These are phyloP conservation scores for Charadrius vociferus DNA, from an alignment of 2,113 vertebrate species.

Conservation along the genomic window DNA sequence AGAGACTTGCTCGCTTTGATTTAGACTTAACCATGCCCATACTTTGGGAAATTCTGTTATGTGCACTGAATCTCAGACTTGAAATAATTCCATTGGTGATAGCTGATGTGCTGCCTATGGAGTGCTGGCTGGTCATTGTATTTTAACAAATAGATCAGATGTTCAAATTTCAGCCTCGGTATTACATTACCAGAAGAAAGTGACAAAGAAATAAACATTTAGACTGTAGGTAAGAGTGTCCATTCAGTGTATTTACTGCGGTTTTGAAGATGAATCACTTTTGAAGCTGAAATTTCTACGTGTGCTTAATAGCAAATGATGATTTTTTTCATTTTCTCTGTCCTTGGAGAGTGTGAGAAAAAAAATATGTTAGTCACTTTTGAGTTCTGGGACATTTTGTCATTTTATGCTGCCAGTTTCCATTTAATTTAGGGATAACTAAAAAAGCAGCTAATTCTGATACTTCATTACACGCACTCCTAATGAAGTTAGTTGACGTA, in stretches of 20 bases:
- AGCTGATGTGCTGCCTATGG: background rate
- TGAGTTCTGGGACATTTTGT: background rate
- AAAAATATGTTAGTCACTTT: background rate
- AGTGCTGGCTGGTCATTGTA: background rate
- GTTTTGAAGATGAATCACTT: background rate
- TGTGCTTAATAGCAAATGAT: background rate
- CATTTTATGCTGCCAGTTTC: background rate
- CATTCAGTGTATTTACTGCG: background rate
- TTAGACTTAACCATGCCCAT: background rate
- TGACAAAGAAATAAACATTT: background rate
- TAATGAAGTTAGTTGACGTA: background rate
- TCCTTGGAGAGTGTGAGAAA: background rate
- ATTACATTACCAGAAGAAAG: background rate
- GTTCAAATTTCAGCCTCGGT: background rate
- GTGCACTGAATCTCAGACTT: background rate
- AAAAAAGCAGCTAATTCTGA: background rate
- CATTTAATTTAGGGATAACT: background rate
- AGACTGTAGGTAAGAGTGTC: background rate
- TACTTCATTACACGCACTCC: background rate
- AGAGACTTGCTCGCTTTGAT: background rate
- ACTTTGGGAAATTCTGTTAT: background rate
- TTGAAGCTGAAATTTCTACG: background rate
- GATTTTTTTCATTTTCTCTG: background rate
- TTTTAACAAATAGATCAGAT: background rate
- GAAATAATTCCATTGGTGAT: background rate